phyloP scores from a whole-genome alignment of 2,888 invertebrate species.

The Cyclophora albipunctata region DNA sequence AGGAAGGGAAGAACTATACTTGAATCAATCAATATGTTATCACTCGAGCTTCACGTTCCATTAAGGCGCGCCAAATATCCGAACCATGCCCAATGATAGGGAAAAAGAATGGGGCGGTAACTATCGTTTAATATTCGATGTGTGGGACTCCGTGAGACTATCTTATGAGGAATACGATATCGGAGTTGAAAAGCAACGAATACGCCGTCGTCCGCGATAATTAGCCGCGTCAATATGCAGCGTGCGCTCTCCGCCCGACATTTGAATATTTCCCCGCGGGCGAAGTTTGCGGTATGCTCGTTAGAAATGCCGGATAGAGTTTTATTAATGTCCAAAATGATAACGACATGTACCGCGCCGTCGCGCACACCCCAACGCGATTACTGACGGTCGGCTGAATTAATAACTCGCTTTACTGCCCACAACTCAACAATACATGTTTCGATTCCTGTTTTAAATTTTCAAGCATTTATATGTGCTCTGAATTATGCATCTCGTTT shows the following conservation, averaged over 20 bases:
- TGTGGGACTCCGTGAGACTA: slow-evolving; percentile 8
- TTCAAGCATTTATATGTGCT: slow-evolving; percentile 31
- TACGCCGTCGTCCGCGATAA: slow-evolving; percentile 28
- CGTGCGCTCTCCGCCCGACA: slow-evolving; percentile 29
- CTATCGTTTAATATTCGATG: slow-evolving; percentile 15
- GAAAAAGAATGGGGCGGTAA: slow-evolving; percentile 12
- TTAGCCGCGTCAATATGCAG: slow-evolving; percentile 47
- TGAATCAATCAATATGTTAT: not conserved
- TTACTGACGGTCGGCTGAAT: slow-evolving; percentile 53
- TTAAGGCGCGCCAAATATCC: slow-evolving; percentile 12
- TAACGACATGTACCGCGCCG: slow-evolving; percentile 49
- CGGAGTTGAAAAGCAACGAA: slow-evolving; percentile 5
- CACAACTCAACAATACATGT: slow-evolving; percentile 37
- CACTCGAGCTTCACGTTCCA: slow-evolving; percentile 10
- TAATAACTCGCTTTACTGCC: slow-evolving; percentile 48
- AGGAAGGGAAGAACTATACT: too few species aligned
- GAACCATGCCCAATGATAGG: slow-evolving; percentile 10
- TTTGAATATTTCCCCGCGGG: slow-evolving; percentile 49
- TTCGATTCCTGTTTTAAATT: slow-evolving; percentile 48
- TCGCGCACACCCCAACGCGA: slow-evolving; percentile 34
- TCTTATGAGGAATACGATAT: slow-evolving; percentile 9
- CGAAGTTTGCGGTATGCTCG: slow-evolving; percentile 44
- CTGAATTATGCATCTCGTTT: slow-evolving; percentile 31
- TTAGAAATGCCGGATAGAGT: slow-evolving; percentile 48
- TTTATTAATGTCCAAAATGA: slow-evolving; percentile 63